A percentile compares a stretch with the other conserved stretches of the same genome.
These are phyloP conservation scores for Ooceraea biroi DNA, from an alignment of 1,140 invertebrate genomes.

Conservation along the genomic window DNA sequence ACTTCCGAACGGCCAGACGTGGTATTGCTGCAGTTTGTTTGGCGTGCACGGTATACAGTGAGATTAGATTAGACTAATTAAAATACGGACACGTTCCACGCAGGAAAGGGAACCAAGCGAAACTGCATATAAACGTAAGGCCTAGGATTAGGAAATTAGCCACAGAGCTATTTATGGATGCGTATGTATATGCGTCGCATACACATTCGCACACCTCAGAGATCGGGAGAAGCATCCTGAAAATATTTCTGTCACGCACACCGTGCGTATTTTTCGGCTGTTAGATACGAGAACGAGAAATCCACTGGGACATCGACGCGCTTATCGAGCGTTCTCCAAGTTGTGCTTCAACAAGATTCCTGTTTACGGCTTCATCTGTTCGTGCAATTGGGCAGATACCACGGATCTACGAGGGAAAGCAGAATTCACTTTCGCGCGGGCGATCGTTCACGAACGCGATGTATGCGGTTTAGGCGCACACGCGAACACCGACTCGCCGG, in stretches of 20 bases:
- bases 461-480: conserved; percentile 16
- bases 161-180: neutral
- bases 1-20: conserved; percentile 44
- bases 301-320: neutral
- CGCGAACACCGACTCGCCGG: conserved; percentile 1
- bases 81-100: conserved; percentile 1
- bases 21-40: conserved; percentile 39
- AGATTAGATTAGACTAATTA: conserved; percentile 50
- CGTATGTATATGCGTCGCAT: neutral
- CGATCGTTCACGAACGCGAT: neutral
- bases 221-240: conserved; percentile 5
- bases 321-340: neutral
- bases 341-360: conserved; percentile 32
- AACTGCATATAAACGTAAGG: conserved; percentile 1
- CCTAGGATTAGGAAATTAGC: neutral
- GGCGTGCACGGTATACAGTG: conserved; percentile 8
- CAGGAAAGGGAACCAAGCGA: neutral
- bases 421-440: conserved; percentile 42
- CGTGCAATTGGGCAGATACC: neutral
- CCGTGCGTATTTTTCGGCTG: neutral
- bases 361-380: conserved; percentile 18
- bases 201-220: neutral
- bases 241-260: neutral
- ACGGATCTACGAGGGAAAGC: conserved; percentile 36
- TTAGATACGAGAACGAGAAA: neutral